Evolutionary conservation across 2,113 vertebrate species (phyloP), one percentile per base, ranked within the genome.

Genomic region (Alouatta palliata): DNA sequence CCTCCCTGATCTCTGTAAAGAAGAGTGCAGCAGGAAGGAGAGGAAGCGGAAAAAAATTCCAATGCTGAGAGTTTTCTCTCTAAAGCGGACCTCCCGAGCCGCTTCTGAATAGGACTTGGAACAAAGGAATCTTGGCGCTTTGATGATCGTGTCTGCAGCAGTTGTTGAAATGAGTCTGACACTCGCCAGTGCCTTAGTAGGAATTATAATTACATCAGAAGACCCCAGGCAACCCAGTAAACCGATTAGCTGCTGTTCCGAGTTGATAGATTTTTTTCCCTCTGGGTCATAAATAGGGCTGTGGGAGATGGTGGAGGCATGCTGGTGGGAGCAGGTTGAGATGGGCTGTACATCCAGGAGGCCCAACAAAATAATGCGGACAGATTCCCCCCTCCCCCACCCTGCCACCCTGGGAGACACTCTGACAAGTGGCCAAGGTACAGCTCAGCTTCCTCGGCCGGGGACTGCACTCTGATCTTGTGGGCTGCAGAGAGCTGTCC

Each of bases 141-240:
- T 97, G 98, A 95, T 97, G 52, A 82, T 64, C 35, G 0, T 21
- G 80, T 96, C 89, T 83, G 70, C 80, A 25, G 95, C 77, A 23
- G 52, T 56, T 49, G 85, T 56, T 40, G 77, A 88, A 95, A 88
- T 54, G 91, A 96, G 52, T 40, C 97, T 97, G 81, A 85, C 81
- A 3, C 88, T 92, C 75, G 12, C 95, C 90, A 54, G 83, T 43
- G 95, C 94, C 97, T 97, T 87, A 94, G 96, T 73, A 97, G 43
- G 92, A 97, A 91, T 98, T 96, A 80, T 96, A 96, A 97, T 97
- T 96, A 91, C 82, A 96, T 92, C 93, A 94, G 95, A 97, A 96
- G 96, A 98, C 93, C 96, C 30, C 58, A 95, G 95, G 97, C 95
- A 95, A 90, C 95, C 47, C 9, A 98, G 93, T 97, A 95, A 90